phyloP scores from a whole-genome alignment of 37 sponge, comb jelly and placozoan genomes.

The Bolinopsis microptera region DNA sequence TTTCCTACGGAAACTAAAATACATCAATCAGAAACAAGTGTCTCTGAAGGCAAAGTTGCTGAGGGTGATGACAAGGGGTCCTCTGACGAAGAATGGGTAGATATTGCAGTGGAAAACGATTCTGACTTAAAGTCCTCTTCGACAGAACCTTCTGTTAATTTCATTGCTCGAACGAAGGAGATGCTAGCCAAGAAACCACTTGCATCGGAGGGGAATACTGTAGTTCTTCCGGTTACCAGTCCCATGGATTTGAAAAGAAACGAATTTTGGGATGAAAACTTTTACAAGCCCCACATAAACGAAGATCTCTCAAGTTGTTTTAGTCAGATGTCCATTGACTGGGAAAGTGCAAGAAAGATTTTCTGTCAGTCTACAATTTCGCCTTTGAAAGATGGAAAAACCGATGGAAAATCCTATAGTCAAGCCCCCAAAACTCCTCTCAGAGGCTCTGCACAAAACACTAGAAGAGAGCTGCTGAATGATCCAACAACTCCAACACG shows the following conservation, averaged over 20 bases:
- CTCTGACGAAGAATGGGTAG: constrained; percentile 39
- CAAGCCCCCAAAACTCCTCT: not conserved
- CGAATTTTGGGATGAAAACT: constrained; percentile 64
- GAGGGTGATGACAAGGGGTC: not conserved
- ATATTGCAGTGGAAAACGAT: constrained; percentile 1
- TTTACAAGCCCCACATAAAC: constrained; percentile 60
- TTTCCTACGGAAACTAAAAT: not conserved
- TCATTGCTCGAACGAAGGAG: constrained; percentile 26
- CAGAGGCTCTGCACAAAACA: not conserved
- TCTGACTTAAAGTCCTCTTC: not conserved
- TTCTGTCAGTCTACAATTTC: constrained; percentile 33
- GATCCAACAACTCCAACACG: constrained; percentile 10
- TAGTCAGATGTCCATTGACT: constrained; percentile 61
- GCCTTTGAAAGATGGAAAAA: not conserved
- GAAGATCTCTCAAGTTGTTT: constrained; percentile 55
- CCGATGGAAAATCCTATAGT: not conserved
- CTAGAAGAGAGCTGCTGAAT: not conserved
- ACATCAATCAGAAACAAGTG: not conserved
- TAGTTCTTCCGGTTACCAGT: not conserved
- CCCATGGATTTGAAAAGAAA: constrained; percentile 38
- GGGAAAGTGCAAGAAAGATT: constrained; percentile 31
- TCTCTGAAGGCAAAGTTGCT: not conserved
- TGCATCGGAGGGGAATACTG: not conserved
- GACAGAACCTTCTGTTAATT: not conserved
- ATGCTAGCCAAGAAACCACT: constrained; percentile 14